These are phyloP conservation scores for Sinocyclocheilus grahami DNA, from an alignment of 2,113 vertebrate genomes.

Conservation along the genomic window DNA sequence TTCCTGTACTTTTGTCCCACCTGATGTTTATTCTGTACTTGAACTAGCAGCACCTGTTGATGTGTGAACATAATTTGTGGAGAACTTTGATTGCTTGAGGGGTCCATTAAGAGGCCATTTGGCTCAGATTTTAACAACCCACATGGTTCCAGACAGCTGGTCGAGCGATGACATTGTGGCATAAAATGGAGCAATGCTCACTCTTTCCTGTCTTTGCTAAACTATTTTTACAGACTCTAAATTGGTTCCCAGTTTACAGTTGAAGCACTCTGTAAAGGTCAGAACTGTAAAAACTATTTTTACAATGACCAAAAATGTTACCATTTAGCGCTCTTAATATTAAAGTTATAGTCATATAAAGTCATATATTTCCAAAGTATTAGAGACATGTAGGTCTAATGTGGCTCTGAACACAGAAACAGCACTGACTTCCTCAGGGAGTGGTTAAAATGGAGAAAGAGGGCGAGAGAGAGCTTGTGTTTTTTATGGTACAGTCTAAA, in stretches of 20 bases:
- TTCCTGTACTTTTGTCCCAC: constrained; percentile 8
- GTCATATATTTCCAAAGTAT: background rate
- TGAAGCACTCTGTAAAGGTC: background rate
- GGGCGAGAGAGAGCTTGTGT: background rate
- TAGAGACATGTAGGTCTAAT: constrained; percentile 5
- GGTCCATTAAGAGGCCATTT: background rate
- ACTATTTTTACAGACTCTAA: constrained; percentile 16
- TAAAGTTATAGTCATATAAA: background rate
- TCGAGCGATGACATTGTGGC: background rate
- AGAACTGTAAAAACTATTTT: background rate
- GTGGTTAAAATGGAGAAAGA: constrained; percentile 36
- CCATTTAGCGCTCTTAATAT: background rate
- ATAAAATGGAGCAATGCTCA: background rate
- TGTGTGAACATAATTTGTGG: constrained; percentile 28
- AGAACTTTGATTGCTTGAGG: background rate
- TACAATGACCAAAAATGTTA: background rate
- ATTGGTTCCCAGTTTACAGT: background rate
- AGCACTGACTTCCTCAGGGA: constrained; percentile 32
- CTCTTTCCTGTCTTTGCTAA: background rate
- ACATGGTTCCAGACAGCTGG: constrained; percentile 1
- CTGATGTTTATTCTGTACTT: constrained; percentile 23
- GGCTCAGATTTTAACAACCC: background rate
- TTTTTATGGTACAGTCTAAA: background rate
- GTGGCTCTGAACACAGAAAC: constrained; percentile 23
- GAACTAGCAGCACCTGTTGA: constrained; percentile 55